These are phyloP conservation scores for Latrodectus hesperus DNA, from an alignment of 2,888 invertebrate species.

Conservation along the genomic window DNA sequence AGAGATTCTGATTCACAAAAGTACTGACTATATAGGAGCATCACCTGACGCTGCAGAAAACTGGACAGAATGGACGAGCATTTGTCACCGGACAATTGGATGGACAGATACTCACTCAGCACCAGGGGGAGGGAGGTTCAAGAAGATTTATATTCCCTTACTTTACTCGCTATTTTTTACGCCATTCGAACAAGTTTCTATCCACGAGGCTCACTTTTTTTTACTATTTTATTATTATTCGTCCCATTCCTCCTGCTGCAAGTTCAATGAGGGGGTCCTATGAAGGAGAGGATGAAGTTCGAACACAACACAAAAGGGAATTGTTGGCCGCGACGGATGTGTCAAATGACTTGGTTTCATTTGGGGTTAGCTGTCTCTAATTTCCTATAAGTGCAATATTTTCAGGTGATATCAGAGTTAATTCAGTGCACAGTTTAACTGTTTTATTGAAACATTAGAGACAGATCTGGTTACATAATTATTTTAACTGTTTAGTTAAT, in stretches of 20 bases:
- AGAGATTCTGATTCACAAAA: slow-evolving; percentile 2
- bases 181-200: slow-evolving; percentile 2
- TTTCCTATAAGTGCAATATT: too few relatives aligned
- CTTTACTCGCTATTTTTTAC: neutral
- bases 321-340: neutral
- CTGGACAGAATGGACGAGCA: slow-evolving; percentile 62
- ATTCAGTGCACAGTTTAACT: too few relatives aligned
- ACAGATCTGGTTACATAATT: too few relatives aligned
- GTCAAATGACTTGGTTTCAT: neutral
- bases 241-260: neutral
- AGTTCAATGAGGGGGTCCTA: neutral
- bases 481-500: too few relatives aligned
- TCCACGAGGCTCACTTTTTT: neutral
- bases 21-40: slow-evolving; percentile 17
- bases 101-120: slow-evolving; percentile 60
- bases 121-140: neutral
- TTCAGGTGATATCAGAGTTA: too few relatives aligned
- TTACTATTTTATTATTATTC: neutral
- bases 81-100: slow-evolving; percentile 67
- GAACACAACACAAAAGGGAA: neutral
- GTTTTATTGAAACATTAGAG: too few relatives aligned
- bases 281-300: neutral
- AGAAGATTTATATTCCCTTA: neutral
- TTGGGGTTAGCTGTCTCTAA: neutral
- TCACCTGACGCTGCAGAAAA: slow-evolving; percentile 66